Evolutionary conservation across 2,797 vertebrate species (phyloP).

Genomic region (Sitta carolinensis): DNA sequence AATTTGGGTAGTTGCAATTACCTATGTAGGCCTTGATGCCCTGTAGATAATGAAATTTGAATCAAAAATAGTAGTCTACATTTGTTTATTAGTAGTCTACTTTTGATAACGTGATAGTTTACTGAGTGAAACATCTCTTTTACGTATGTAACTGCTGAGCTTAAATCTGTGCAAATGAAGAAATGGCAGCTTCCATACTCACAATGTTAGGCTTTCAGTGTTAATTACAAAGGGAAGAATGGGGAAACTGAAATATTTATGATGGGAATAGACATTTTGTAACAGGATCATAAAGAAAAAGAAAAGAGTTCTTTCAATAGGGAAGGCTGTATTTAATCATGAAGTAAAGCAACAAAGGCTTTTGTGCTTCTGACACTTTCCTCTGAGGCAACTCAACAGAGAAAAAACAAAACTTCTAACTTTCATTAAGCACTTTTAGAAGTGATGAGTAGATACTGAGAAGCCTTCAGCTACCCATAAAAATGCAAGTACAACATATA

Average conservation of each 20-base stretch:
- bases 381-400: background rate
- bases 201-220: background rate
- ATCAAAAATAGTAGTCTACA: background rate
- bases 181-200: background rate
- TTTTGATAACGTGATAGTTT: background rate
- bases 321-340: slow-evolving; percentile 14
- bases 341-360: slow-evolving; percentile 15
- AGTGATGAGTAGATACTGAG: background rate
- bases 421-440: background rate
- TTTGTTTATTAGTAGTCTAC: background rate
- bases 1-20: background rate
- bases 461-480: background rate
- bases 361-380: slow-evolving; percentile 43
- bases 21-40: background rate
- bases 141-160: background rate
- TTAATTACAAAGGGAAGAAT: slow-evolving; percentile 16
- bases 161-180: background rate
- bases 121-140: background rate
- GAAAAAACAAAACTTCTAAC: background rate
- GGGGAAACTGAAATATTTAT: background rate
- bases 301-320: background rate
- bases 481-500: background rate
- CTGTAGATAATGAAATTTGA: background rate
- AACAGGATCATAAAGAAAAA: background rate
- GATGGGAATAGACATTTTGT: background rate